phyloP scores from a whole-genome alignment of 2,113 vertebrate genomes.

The Oreocharis arfaki region DNA sequence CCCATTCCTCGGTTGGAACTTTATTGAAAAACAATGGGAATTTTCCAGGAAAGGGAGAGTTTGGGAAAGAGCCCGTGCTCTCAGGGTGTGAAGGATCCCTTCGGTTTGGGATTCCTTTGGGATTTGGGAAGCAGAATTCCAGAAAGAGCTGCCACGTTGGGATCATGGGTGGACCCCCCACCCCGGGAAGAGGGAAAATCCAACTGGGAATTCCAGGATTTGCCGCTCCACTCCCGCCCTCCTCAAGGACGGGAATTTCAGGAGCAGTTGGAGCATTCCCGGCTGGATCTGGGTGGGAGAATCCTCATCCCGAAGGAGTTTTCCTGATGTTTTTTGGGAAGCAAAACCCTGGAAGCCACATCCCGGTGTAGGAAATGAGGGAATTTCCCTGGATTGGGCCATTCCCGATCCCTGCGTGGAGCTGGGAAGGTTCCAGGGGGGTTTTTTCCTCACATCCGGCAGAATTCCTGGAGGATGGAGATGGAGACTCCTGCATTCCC shows the following conservation, averaged over 20 bases:
- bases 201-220: neutral
- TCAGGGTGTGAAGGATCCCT: neutral
- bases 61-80: neutral
- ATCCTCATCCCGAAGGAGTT: neutral
- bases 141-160: neutral
- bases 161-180: rapidly evolving
- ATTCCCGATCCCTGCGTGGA: rapidly evolving
- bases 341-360: neutral
- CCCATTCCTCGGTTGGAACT: neutral
- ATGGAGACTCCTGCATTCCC: neutral
- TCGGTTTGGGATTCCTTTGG: neutral
- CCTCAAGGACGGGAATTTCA: neutral
- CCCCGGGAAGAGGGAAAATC: neutral
- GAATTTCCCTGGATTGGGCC: neutral
- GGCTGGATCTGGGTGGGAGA: neutral
- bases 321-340: neutral
- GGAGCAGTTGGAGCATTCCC: neutral
- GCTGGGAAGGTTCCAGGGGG: rapidly evolving
- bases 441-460: neutral
- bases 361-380: neutral
- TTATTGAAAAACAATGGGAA: neutral
- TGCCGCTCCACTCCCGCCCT: neutral
- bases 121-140: neutral
- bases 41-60: neutral
- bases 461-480: neutral